Base-by-base conservation (phyloP, 2,888 invertebrate species). In the Cerastis rubricosa region DNA sequence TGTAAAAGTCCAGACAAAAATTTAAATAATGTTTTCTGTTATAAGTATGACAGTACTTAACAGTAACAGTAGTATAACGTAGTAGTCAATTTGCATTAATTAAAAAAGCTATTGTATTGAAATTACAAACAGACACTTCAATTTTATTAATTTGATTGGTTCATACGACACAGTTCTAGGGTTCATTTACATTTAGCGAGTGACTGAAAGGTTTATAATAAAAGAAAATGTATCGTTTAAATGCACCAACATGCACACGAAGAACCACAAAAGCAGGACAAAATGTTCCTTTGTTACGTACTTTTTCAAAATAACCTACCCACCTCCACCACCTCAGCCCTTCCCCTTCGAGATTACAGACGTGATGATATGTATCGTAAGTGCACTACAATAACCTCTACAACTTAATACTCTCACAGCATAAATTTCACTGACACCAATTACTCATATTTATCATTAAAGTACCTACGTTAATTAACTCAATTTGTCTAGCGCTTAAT, bases 401-500 rank as follows among this genome's bases (percentile, higher is more conserved):
- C 14, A 17, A 51, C 8, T 43, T 76, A 66, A 61, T 61, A 43
- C 8, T 66, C 61, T 79, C 12, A 59, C 29, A 14, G 14, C 61
- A 73, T 84, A 79, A 81, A 84, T 79, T 73, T 40, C 45, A 80
- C 63, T 80, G 64, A 80, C 5, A 51, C 43, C 40, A 73, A 83
- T 81, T 81, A 83, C 35, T 68, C 17, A 35, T 17, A 57, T 35
- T 45, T 67, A 78, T 72, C 11, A 84, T 67, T 73, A 57, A 67
- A 64, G 73, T 25, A 73, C 43, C 12, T 35, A 25, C 17, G 29
- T 67, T 79, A 74, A 70, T 79, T 59, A 79, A 79, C 45, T 74
- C 71, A 71, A 84, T 74, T 84, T 84, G 80, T 80, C 80, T 68
- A 74, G 49, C 35, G 74, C 68, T 74, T 79, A 49, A 79, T 67